These are phyloP conservation scores for Chaetophractus vellerosus DNA, from an alignment of 2,797 vertebrate genomes.

Conservation along the genomic window DNA sequence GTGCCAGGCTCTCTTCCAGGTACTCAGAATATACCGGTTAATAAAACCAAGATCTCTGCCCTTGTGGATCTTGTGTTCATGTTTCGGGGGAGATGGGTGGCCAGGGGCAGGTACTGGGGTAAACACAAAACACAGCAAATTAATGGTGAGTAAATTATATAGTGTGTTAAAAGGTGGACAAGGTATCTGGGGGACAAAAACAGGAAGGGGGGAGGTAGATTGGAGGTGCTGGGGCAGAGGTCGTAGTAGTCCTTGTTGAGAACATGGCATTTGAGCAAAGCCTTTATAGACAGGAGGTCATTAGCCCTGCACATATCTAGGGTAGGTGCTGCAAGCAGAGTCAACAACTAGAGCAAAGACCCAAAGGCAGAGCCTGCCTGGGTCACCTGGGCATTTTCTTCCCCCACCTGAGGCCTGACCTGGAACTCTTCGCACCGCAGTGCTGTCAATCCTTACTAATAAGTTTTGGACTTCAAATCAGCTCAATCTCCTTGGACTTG, in stretches of 20 bases:
- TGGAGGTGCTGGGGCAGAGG: neutral
- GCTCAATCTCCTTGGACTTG: neutral
- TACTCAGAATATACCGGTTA: neutral
- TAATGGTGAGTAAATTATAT: neutral
- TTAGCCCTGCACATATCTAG: rapidly evolving
- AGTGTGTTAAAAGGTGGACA: neutral
- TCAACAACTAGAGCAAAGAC: neutral
- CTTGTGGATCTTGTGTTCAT: neutral
- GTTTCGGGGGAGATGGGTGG: too few relatives aligned
- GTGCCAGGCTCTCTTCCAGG: neutral
- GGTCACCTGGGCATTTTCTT: neutral
- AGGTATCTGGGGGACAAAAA: neutral
- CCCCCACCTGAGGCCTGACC: neutral
- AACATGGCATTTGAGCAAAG: neutral
- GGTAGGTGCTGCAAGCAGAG: neutral
- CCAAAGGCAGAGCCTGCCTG: neutral
- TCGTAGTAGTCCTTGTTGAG: neutral
- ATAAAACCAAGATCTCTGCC: neutral
- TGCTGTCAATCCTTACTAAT: neutral
- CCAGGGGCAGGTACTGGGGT: too few relatives aligned
- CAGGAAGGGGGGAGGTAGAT: neutral
- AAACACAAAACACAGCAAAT: neutral
- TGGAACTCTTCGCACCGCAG: neutral
- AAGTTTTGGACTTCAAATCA: neutral
- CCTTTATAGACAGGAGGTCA: rapidly evolving